A percentile compares a stretch with the other conserved stretches of the same genome.
Conservation (phyloP, 2,113 vertebrate genomes). For the Diglossa brunneiventris region DNA sequence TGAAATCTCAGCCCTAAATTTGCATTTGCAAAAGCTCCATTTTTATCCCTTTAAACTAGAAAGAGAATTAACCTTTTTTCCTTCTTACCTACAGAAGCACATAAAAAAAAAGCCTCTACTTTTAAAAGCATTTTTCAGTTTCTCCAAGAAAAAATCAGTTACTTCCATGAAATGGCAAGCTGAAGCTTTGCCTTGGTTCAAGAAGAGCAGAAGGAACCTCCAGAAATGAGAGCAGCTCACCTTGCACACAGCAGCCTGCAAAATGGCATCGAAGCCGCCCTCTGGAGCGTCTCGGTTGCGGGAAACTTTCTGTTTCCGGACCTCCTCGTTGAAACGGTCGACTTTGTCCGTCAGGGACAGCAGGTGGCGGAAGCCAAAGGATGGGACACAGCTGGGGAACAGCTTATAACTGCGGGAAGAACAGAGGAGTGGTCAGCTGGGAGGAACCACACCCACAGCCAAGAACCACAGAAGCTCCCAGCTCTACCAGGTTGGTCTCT, state of each 20-base stretch:
- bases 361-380: slow-evolving; percentile 95
- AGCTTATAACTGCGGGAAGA: slow-evolving; percentile 84
- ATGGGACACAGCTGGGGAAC: slow-evolving; percentile 90
- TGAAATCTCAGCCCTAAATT: neutral
- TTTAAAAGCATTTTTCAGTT: neutral
- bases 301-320: slow-evolving; percentile 94
- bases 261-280: slow-evolving; percentile 92
- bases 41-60: neutral
- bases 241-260: slow-evolving; percentile 95
- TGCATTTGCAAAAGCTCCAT: neutral
- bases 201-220: neutral
- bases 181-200: neutral
- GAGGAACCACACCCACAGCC: neutral
- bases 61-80: neutral
- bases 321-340: slow-evolving; percentile 92
- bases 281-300: slow-evolving; percentile 94
- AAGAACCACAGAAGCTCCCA: neutral
- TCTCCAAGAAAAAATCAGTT: neutral
- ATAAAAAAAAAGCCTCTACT: neutral
- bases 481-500: neutral
- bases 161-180: neutral
- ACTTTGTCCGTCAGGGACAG: slow-evolving; percentile 93
- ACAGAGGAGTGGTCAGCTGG: neutral
- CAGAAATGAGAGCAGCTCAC: slow-evolving; percentile 65
- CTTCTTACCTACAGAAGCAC: neutral